Conservation (phyloP, 2,888 invertebrate species). For the Eucriotettix oculatus region DNA sequence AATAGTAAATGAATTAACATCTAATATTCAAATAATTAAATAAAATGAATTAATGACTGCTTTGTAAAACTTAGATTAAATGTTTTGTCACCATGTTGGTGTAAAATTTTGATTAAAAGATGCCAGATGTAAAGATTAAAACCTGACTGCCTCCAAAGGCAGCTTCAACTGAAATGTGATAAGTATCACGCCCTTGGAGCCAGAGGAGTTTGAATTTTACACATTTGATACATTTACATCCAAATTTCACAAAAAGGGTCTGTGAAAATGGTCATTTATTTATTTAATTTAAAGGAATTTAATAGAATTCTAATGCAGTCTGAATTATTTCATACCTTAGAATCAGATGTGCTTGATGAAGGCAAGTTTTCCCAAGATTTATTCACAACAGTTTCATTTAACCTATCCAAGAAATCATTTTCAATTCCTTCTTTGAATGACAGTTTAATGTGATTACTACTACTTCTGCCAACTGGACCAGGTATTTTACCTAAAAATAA, state of each 20-base stretch:
- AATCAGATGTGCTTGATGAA: too few relatives aligned
- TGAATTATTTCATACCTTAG: too few relatives aligned
- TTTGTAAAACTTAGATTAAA: neutral
- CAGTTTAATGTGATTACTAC: constrained; percentile 58
- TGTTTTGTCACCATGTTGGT: too few relatives aligned
- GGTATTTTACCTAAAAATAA: constrained; percentile 40
- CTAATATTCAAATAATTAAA: neutral
- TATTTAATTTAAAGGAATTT: neutral
- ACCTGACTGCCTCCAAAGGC: too few relatives aligned
- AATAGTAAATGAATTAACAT: neutral
- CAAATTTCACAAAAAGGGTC: too few relatives aligned
- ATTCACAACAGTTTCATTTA: constrained; percentile 43
- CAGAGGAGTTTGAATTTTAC: too few relatives aligned
- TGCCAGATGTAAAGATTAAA: too few relatives aligned
- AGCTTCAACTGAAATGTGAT: too few relatives aligned
- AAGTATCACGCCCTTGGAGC: too few relatives aligned
- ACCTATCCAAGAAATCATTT: constrained; percentile 39
- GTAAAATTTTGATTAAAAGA: too few relatives aligned
- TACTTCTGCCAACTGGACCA: constrained; percentile 57
- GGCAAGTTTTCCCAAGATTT: constrained; percentile 42
- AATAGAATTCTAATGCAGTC: neutral
- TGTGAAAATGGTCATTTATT: too few relatives aligned
- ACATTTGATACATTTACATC: too few relatives aligned
- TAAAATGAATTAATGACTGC: neutral
- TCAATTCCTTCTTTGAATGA: constrained; percentile 74